Percentiles rank a stretch among this genome's conserved stretches.
These are phyloP conservation scores for Trissolcus brochymenae DNA, from an alignment of 2,888 invertebrate species.

Conservation along the genomic window DNA sequence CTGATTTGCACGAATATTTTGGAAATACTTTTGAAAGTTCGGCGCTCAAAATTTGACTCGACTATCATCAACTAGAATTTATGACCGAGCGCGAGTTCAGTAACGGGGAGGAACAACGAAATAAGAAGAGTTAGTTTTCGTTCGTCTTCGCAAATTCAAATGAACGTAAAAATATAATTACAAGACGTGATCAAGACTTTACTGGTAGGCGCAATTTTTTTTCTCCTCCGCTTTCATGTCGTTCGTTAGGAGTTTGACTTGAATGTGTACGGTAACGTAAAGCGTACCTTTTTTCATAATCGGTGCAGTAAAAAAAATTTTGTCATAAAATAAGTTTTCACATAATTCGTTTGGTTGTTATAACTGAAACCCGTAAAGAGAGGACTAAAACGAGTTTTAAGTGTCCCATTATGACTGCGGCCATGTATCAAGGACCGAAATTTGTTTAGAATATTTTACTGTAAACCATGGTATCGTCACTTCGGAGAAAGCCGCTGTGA, in stretches of 20 bases:
- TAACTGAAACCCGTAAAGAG: neutral
- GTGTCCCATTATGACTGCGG: constrained; percentile 40
- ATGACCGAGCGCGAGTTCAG: too few species aligned
- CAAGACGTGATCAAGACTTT: too few species aligned
- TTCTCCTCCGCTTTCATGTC: too few species aligned
- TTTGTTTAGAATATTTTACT: neutral
- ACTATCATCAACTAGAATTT: too few species aligned
- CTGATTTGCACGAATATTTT: neutral
- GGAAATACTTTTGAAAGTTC: too few species aligned
- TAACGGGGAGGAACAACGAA: too few species aligned
- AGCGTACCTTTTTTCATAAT: neutral
- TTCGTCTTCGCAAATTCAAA: neutral
- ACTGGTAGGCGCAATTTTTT: too few species aligned
- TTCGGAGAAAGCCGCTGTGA: neutral
- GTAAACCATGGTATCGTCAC: neutral
- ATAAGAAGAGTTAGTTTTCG: too few species aligned
- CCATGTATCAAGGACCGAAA: neutral
- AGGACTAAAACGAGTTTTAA: constrained; percentile 18
- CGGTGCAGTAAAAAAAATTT: neutral
- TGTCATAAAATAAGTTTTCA: neutral
- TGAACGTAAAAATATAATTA: too few species aligned
- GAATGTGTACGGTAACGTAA: neutral
- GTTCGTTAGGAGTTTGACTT: neutral
- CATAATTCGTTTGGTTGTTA: constrained; percentile 2
- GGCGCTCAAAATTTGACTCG: too few species aligned